Evolutionary conservation across 2,797 vertebrate genomes (phyloP), one percentile per base, ranked within the genome.

Genomic region (Lindbergichthys nudifrons): DNA sequence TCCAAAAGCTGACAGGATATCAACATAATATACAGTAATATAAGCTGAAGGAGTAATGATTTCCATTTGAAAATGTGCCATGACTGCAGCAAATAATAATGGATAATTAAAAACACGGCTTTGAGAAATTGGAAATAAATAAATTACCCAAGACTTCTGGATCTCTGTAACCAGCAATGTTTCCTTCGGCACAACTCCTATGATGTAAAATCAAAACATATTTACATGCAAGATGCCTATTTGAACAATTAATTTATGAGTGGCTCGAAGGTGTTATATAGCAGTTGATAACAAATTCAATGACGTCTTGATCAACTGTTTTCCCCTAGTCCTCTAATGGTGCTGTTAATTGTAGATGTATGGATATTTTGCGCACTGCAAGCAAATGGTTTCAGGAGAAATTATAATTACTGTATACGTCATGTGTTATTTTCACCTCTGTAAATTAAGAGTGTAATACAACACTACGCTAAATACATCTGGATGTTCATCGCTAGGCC

Each of bases 1-100:
- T 79, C 32, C 41, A n/a, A 71, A 26, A 76, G 53, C 69, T 78
- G 68, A 63, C 68, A 66, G 66, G 78, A 73, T 80, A 70, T 65
- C 42, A 75, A 67, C 57, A 61, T 47, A 45, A 71, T 65, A 60
- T 57, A 70, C 11, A 57, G 70, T 56, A 62, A 39, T 59, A 74
- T 60, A 50, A 64, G 16, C 69, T 36, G 32, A 67, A 77, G 51
- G 70, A 70, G 42, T 80, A 78, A 82, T 75, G 53, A 75, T 77
- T 48, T 62, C 58, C 21, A 9, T 21, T 65, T 47, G 43, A 45
- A 73, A 65, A 75, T 70, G 53, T 64, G 43, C 61, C 19, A 50
- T 36, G 39, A 51, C 64, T 67, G 68, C 46, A 58, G 53, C 54
- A 58, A 56, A 75, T 26, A 26, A 47, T 60, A 74, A 71, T 4